Evolutionary conservation across 2,888 invertebrate species (phyloP).

Genomic region (Eilema caniola): DNA sequence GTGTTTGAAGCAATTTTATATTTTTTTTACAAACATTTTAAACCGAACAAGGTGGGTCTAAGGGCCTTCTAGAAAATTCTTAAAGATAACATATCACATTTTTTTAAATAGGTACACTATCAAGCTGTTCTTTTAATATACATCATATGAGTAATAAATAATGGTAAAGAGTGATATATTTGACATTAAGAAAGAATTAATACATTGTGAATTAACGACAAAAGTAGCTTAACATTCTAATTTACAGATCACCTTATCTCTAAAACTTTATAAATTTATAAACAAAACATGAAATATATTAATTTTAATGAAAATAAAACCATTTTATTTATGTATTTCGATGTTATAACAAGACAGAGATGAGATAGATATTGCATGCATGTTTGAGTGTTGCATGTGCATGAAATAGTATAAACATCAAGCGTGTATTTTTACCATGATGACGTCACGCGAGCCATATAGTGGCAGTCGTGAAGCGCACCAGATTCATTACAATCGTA

Average conservation of each 20-base stretch:
- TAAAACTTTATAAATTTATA: background rate
- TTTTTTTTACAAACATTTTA: slow-evolving; percentile 1
- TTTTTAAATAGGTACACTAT: background rate
- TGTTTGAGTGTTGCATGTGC: too few species aligned
- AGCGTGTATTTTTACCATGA: too few species aligned
- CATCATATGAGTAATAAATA: background rate
- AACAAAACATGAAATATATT: background rate
- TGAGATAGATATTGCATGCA: too few species aligned
- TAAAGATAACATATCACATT: background rate
- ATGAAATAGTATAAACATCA: too few species aligned
- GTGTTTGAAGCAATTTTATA: background rate
- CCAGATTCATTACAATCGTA: too few species aligned
- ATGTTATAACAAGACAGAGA: too few species aligned
- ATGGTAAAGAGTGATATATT: background rate
- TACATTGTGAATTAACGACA: background rate
- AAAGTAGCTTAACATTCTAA: background rate
- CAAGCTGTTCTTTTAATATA: background rate
- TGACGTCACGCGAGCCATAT: too few species aligned
- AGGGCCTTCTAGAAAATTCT: background rate
- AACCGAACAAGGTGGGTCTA: background rate
- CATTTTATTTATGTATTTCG: too few species aligned
- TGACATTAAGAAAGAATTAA: background rate
- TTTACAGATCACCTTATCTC: background rate
- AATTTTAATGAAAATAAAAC: background rate
- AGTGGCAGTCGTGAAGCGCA: too few species aligned